Base-by-base conservation (phyloP, 2,888 invertebrate genomes). In the Cenopis cana region DNA sequence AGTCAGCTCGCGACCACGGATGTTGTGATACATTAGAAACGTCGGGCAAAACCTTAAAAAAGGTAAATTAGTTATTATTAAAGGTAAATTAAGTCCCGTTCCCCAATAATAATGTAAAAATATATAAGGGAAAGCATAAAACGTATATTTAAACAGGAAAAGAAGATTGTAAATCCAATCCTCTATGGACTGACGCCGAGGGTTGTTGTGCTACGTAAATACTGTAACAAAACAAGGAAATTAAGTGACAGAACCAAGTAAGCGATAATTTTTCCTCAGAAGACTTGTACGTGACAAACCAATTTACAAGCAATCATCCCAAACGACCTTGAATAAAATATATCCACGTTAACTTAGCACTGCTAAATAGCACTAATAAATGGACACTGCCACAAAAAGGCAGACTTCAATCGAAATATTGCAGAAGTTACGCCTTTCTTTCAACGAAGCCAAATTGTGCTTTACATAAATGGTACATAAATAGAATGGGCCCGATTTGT, bases 381-480 rank as follows among this genome's bases (percentile, higher is more conserved):
- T 3, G 64, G 1, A 8, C 6, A n/a, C 11, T 46, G 11, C 1
- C n/a, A 1, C n/a, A 11, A 49, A 60, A 60, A 60, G 60, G 11
- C 52, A 9, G 14, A 38, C 10, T 64, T 38, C 52, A 64, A 50
- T 36, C 11, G 9, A n/a, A 64, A 38, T 20, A 18, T 20, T 24
- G 14, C 20, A 1, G 8, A 11, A 38, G 38, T 38, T 54, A 64
- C 20, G 54, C 6, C 38, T n/a, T 64, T 64, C 8, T 64, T n/a
- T 11, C 11, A 36, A 24, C 38, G 10, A 4, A 10, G 4, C 17
- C 3, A 38, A 64, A 20, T 10, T 11, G 6, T 33, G 56, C 18
- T 71, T 71, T 67, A 61, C 71, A 71, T 71, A 67, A 71, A 61
- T 49, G 49, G 49, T 12, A 33, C 56, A 55, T 60, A 71, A 71